Percentiles rank a stretch among this genome's conserved stretches.
These are phyloP conservation scores for Mylabris phalerata DNA, from an alignment of 1,140 invertebrate species.

Conservation along the genomic window DNA sequence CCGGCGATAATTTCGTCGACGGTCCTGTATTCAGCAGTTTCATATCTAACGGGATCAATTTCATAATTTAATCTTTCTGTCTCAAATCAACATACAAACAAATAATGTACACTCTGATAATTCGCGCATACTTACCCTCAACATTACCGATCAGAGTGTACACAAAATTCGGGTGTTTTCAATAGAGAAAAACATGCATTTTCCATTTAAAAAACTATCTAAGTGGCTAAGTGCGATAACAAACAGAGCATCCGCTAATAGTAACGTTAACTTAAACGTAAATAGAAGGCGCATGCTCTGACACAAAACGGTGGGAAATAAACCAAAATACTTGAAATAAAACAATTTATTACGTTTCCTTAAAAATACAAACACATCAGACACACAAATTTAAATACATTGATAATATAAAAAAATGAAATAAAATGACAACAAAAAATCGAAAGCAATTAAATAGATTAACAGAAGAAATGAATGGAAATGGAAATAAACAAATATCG, in stretches of 20 bases:
- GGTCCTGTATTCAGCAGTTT: conserved; percentile 22
- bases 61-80: no score
- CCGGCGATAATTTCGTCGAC: conserved; percentile 53
- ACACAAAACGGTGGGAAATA: not conserved
- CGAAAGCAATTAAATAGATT: not conserved
- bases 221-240: no score
- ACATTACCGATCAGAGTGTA: no score
- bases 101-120: not conserved
- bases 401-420: conserved; percentile 7
- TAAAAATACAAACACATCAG: conserved; percentile 7
- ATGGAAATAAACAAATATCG: no score
- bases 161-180: no score
- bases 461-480: no score
- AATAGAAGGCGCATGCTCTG: not conserved
- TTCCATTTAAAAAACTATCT: no score
- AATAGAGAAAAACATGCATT: no score
- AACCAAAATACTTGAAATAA: conserved; percentile 22
- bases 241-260: no score
- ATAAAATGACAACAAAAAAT: conserved; percentile 4
- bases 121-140: no score
- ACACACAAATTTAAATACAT: conserved; percentile 7
- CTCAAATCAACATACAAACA: not conserved
- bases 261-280: not conserved
- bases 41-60: conserved; percentile 20
- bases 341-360: conserved; percentile 19